These are phyloP conservation scores for Caenorhabditis drosophilae DNA, from an alignment of 2,888 invertebrate species.

Conservation along the genomic window DNA sequence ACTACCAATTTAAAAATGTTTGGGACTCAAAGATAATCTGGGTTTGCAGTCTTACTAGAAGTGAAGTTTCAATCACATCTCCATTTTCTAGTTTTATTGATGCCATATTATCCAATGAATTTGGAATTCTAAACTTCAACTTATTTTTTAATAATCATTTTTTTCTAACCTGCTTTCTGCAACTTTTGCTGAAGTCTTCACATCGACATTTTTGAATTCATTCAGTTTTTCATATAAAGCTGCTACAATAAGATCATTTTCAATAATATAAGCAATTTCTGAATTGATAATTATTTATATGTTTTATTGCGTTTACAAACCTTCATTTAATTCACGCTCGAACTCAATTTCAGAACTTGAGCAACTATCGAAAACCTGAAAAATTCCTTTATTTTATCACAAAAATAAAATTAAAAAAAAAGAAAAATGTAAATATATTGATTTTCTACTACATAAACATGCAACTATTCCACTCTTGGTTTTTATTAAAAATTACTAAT, in stretches of 20 bases:
- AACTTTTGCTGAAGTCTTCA: constrained; percentile 76
- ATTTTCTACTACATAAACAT: too few species aligned
- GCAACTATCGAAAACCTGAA: constrained; percentile 84
- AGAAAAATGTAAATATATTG: too few species aligned
- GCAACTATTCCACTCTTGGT: too few species aligned
- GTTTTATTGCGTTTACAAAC: constrained; percentile 2
- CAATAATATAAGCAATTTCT: constrained; percentile 89
- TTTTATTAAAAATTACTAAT: too few species aligned
- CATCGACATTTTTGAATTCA: constrained; percentile 65
- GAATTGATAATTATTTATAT: constrained; percentile 51
- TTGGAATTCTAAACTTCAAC: constrained; percentile 36
- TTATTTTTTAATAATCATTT: too few species aligned
- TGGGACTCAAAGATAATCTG: too few species aligned
- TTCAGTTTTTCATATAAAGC: constrained; percentile 75
- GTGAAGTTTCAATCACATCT: constrained; percentile 69
- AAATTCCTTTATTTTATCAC: neutral
- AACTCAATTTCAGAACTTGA: constrained; percentile 89
- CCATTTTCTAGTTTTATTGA: constrained; percentile 69
- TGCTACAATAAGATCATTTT: constrained; percentile 86
- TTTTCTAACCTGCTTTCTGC: constrained; percentile 47
- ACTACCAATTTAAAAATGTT: too few species aligned
- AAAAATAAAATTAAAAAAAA: neutral
- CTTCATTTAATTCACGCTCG: constrained; percentile 77
- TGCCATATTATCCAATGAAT: constrained; percentile 58
- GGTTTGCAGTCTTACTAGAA: constrained; percentile 72